phyloP scores from a whole-genome alignment of 2,888 invertebrate species.

The Lasioglossum villosulum region DNA sequence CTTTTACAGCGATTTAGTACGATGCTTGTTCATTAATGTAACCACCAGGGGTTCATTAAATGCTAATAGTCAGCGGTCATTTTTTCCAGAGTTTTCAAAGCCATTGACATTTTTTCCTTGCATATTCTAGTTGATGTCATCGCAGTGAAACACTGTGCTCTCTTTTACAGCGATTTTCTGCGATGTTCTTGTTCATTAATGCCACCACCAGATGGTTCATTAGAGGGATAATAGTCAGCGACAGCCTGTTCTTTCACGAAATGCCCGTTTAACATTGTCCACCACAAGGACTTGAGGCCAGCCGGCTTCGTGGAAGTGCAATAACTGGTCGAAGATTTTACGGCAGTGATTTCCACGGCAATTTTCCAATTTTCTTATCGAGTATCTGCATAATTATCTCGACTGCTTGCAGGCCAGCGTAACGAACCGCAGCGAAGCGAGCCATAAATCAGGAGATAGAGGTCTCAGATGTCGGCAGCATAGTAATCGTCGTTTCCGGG shows the following conservation, averaged over 20 bases:
- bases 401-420: neutral
- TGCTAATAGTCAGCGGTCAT: neutral
- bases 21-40: neutral
- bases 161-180: neutral
- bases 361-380: slow-evolving; percentile 30
- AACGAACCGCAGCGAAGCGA: neutral
- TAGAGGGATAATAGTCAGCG: neutral
- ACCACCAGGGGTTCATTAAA: neutral
- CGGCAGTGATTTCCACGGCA: neutral
- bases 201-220: neutral
- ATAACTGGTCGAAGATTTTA: neutral
- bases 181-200: neutral
- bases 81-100: too few species aligned
- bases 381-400: neutral
- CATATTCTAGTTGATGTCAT: too few species aligned
- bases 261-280: neutral
- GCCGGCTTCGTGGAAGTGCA: neutral
- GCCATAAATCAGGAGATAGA: neutral
- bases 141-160: neutral
- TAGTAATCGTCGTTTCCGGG: slow-evolving; percentile 12
- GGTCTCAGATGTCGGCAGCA: neutral
- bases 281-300: neutral
- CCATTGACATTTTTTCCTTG: too few species aligned
- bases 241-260: neutral
- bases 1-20: neutral